phyloP scores from a whole-genome alignment of 2,113 vertebrate species.

The Microtus richardsoni region DNA sequence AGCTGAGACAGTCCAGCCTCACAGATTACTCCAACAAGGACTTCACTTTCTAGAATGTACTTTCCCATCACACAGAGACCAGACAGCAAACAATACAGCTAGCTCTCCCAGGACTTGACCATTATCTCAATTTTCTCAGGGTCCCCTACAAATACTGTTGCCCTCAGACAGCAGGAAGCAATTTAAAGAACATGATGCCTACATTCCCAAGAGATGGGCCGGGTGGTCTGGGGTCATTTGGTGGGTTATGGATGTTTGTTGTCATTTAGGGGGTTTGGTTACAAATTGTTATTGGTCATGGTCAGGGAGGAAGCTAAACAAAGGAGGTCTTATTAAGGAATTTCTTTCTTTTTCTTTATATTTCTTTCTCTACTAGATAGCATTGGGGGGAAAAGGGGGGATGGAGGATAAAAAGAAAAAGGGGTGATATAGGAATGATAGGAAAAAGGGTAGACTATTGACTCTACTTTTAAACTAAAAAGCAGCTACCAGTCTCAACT shows the following conservation, averaged over 20 bases:
- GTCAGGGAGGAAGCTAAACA: neutral
- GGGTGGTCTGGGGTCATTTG: neutral
- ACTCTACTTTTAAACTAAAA: neutral
- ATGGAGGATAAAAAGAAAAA: neutral
- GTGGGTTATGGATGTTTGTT: neutral
- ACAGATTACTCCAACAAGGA: neutral
- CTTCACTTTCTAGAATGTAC: neutral
- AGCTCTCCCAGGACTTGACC: neutral
- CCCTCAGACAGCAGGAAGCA: neutral
- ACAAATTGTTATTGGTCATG: neutral
- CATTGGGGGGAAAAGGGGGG: neutral
- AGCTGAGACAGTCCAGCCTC: neutral
- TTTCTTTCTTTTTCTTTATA: neutral
- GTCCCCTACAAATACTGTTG: neutral
- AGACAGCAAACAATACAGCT: neutral
- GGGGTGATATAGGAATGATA: neutral
- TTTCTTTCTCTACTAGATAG: neutral
- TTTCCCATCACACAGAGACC: neutral
- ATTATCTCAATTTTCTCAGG: neutral
- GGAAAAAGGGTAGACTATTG: neutral
- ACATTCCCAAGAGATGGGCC: neutral
- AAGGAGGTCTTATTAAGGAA: neutral
- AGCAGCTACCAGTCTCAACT: neutral
- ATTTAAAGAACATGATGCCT: neutral
- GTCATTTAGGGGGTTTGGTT: neutral